A percentile compares a stretch with the other conserved stretches of the same genome.
Evolutionary conservation across 2,888 invertebrate species (phyloP).

Genomic region (Zhengitettix transpicula): DNA sequence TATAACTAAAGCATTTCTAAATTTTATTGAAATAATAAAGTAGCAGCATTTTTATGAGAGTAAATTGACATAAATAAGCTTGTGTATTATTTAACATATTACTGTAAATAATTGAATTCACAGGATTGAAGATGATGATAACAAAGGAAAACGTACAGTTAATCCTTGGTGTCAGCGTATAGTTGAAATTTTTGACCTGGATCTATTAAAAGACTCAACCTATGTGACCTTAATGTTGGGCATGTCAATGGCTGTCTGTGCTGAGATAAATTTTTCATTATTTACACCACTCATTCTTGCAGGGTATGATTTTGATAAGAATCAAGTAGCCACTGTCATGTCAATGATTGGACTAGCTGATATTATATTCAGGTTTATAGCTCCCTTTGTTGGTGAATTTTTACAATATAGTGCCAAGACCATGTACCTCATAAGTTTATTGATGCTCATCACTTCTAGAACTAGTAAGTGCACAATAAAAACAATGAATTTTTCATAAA

Average conservation of each 20-base stretch:
- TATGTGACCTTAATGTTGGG: constrained; percentile 52
- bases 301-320: constrained; percentile 40
- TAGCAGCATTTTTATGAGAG: too few species aligned
- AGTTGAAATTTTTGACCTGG: constrained; percentile 43
- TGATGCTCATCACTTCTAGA: constrained; percentile 40
- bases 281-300: constrained; percentile 47
- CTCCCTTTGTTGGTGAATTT: constrained; percentile 49
- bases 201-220: constrained; percentile 44
- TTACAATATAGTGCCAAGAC: constrained; percentile 40
- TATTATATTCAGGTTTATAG: constrained; percentile 40
- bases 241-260: constrained; percentile 47
- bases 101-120: too few species aligned
- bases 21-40: too few species aligned
- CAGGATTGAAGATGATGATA: not conserved
- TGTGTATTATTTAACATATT: too few species aligned
- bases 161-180: constrained; percentile 26
- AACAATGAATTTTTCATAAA: too few species aligned
- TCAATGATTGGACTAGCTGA: constrained; percentile 44
- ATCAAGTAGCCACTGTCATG: constrained; percentile 43
- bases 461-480: constrained; percentile 32
- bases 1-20: too few species aligned
- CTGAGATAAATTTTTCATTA: constrained; percentile 50
- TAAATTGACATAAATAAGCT: too few species aligned
- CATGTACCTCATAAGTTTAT: constrained; percentile 45
- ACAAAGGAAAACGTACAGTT: not conserved